Base-by-base conservation (phyloP, 2,797 vertebrate species). In the Valencia hispanica region DNA sequence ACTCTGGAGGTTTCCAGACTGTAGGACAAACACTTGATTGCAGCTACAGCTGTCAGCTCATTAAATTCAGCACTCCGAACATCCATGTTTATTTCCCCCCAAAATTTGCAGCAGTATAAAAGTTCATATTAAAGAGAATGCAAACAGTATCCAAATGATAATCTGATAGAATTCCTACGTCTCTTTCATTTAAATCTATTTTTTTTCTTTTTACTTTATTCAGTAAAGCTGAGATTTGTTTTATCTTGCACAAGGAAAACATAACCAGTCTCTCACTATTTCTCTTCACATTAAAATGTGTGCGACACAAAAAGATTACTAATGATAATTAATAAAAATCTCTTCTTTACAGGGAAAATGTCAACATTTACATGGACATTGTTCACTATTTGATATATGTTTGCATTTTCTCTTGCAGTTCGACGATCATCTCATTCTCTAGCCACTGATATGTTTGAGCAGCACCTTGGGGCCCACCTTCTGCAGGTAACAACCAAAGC, bases 391-490 rank as follows among this genome's bases (percentile, higher is more conserved):
- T 70, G 53, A 61, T 4, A 7, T 10, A 70, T 63, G 77, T 87
- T 83, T 75, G 66, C 68, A 72, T 69, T 59, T 80, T 79, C 86
- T 57, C 84, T 72, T 76, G 84, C 92, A 85, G 92, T 96, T 73
- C 89, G 94, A 89, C 92, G 95, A 78, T 93, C 93, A 50, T 79
- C 93, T 43, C 92, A 89, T 34, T 95, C 96, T 25, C 92, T 96
- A 89, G 92, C 95, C 3, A 95, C 95, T 0, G 96, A 97, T 87
- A 92, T 97, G 84, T 97, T 97, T 78, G 97, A 97, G 84, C 96
- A 95, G 88, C 96, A 97, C 86, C 90, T 97, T 9, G 97, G 97
- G 57, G 97, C 96, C 20, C 96, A 97, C 90, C 96, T 97, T 61
- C 87, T 97, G 69, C 97, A 97, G 97, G 97, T 97, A 95, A 94